Base-by-base conservation (phyloP, 1,140 invertebrate species). In the Drosophila leontia region DNA sequence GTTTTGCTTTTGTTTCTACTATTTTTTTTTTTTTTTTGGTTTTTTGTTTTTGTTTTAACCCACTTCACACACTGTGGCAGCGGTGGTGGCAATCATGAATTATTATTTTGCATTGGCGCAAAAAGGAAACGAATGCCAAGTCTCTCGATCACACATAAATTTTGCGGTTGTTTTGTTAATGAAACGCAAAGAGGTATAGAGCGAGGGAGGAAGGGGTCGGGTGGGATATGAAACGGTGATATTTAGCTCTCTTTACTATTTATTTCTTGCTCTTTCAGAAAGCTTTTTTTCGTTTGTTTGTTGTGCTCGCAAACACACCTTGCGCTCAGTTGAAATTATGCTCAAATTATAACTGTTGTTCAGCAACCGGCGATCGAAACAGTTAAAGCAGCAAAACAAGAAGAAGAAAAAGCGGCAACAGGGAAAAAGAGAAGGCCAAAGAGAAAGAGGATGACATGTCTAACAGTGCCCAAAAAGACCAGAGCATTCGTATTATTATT, bases 341-440 rank as follows among this genome's bases (percentile, higher is more conserved):
- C 76, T 88, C 80, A 80, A 78, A 84, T 84, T 90, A 84, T 88
- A 88, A 90, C 80, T 88, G 85, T 87, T 87, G 72, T 88, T 80
- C 58, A 70, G 84, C 53, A 35, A 56, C 84, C 84, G 84, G 84
- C 69, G 78, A 90, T 81, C 81, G 64, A 58, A 70, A 88, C 85
- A 90, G 86, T 90, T 88, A 84, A 80, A 69, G 75, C 44, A 65
- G 60, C 63, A 48, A 44, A 45, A 39, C 56, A 71, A 12, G 42
- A 39, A 63, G 58, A 34, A 17, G 19, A 47, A 53, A 42, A 32
- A n/a, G 11, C 7, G 47, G 1, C 8, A 39, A 23, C 19, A n/a
- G 26, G 26, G 19, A 44, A 56, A 60, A 56, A 69, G 55, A 55
- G 23, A 32, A 57, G 35, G 35, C 53, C 35, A 26, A 41, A 58